Evolutionary conservation across 2,888 invertebrate genomes (phyloP), one percentile per base, ranked within the genome.

Genomic region (Pandemis corylana): DNA sequence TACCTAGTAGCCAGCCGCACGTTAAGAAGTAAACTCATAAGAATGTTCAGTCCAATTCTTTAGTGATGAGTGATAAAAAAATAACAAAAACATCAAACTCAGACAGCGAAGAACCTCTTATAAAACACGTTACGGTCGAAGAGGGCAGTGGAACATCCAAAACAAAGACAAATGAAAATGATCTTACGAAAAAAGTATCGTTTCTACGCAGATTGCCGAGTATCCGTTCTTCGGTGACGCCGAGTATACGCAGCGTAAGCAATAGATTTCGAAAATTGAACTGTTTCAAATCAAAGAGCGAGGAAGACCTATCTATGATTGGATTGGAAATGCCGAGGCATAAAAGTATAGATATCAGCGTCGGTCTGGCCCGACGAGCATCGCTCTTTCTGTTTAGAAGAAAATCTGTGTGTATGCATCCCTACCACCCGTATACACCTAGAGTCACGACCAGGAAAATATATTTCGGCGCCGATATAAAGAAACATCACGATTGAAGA

Each of bases 381-480:
- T 94, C 94, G 0, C 84, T 91, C 49, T 93, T 94, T 71, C 80
- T 94, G 36, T 94, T 94, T 72, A 93, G 92, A 5, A 91, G 84
- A 76, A 86, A 87, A 76, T 89, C 92, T 2, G 90, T 92, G 49
- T 91, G 91, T 75, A 85, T 90, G 49, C 94, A 94, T 78, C 94
- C 94, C 0, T 94, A 93, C 77, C 94, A 94, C 75, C 94, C 94
- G 1, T 94, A 85, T 76, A 93, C 92, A 15, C 94, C 94, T 9
- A 86, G 86, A 70, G 92, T 92, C 80, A 90, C 90, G 0, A 88
- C 92, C 7, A 88, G 94, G 79, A 94, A 93, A 84, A 89, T 94
- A 49, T 82, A 89, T 76, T 77, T 91, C 46, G 84, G 85, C 72
- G 77, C 80, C 59, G 89, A 92, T 67, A 86, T 90, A 67, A 89